Evolutionary conservation across 1,140 invertebrate species (phyloP).

Genomic region (Drosophila subpulchrella): DNA sequence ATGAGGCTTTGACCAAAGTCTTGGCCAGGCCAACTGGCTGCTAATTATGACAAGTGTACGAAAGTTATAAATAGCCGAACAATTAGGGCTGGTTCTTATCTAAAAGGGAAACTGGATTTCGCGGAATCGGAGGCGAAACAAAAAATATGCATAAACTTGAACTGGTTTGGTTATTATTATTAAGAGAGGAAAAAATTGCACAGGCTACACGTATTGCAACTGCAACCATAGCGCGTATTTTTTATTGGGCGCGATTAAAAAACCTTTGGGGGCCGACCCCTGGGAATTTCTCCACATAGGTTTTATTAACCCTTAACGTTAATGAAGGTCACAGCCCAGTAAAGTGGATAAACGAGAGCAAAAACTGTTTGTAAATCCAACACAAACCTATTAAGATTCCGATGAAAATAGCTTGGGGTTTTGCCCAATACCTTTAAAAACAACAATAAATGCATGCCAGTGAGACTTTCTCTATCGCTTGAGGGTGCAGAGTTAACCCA

Average conservation of each 20-base stretch:
- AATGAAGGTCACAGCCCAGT: constrained; percentile 36
- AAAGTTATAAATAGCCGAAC: constrained; percentile 37
- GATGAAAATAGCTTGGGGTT: constrained; percentile 51
- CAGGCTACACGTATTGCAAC: constrained; percentile 1
- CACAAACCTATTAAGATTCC: constrained; percentile 46
- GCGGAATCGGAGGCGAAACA: neutral
- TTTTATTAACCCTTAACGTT: constrained; percentile 25
- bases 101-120: constrained; percentile 34
- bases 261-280: neutral
- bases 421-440: constrained; percentile 46
- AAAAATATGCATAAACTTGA: constrained; percentile 20
- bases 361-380: constrained; percentile 28
- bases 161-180: constrained; percentile 27
- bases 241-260: constrained; percentile 1
- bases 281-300: neutral
- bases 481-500: constrained; percentile 69
- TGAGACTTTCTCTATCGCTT: constrained; percentile 67
- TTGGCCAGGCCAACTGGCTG: constrained; percentile 29
- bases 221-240: constrained; percentile 7
- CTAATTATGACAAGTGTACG: constrained; percentile 47
- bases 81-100: constrained; percentile 44
- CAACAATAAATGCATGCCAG: constrained; percentile 2
- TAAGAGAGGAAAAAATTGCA: constrained; percentile 16
- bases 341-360: constrained; percentile 29
- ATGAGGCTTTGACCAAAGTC: constrained; percentile 21